Percentiles rank a stretch among this genome's conserved stretches.
phyloP scores from a whole-genome alignment of 2,113 vertebrate species.

The Petroica traversi region DNA sequence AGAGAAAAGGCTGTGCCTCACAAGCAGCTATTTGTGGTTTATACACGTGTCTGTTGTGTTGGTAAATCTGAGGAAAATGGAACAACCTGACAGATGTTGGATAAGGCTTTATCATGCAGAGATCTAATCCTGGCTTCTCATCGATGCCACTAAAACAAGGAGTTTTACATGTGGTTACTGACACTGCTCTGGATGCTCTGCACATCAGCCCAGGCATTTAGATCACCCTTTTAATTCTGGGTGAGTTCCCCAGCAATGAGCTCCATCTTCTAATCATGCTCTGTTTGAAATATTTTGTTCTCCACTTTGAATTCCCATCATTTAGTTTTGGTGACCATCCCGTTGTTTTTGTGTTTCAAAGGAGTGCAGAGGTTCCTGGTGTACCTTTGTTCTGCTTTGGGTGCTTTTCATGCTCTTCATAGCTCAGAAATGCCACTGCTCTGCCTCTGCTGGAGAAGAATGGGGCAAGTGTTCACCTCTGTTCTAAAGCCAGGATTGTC shows the following conservation, averaged over 20 bases:
- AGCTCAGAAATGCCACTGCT: neutral
- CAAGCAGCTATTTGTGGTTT: neutral
- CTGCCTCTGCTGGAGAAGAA: neutral
- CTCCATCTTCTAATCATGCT: neutral
- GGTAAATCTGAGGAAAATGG: slow-evolving; percentile 23
- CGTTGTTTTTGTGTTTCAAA: neutral
- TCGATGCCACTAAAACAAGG: neutral
- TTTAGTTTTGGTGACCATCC: accelerated
- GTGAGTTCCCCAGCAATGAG: neutral
- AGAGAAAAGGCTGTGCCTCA: neutral
- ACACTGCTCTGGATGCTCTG: neutral
- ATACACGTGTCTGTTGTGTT: neutral
- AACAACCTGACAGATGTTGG: slow-evolving; percentile 43
- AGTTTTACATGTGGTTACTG: neutral
- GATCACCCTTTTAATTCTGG: accelerated
- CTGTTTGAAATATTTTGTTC: neutral
- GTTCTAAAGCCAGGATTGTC: neutral
- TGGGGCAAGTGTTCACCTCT: neutral
- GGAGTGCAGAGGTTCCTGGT: neutral
- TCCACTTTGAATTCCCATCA: neutral
- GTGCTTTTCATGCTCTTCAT: neutral
- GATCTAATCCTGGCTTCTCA: neutral
- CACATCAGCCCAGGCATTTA: neutral
- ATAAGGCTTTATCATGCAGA: neutral
- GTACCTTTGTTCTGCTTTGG: neutral